Base-by-base conservation (phyloP, 2,797 vertebrate genomes). In the Brachyrhaphis roseni region DNA sequence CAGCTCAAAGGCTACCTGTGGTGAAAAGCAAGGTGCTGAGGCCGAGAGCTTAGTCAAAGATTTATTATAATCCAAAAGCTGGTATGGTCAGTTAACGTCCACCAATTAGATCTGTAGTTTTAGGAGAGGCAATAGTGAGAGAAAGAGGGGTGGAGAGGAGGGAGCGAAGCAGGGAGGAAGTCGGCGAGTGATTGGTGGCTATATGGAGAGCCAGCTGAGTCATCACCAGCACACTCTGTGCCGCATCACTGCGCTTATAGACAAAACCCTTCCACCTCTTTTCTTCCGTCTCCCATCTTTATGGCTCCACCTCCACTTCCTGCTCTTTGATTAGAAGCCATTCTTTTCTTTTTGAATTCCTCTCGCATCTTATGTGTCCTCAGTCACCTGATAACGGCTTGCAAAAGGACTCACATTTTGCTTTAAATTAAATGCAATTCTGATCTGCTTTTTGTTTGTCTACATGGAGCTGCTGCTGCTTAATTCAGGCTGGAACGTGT, bases 161-260 rank as follows among this genome's bases (percentile, higher is more conserved):
- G 75, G 77, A 73, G 80, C 53, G 43, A 36, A 78, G 74, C 76
- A 62, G 80, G 57, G 74, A 78, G 76, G 76, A 75, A 87, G 86
- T 75, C 87, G 84, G 86, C 90, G 90, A 92, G 88, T 91, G 93
- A 95, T 92, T 94, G 94, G 94, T 94, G 92, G 93, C 94, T 95
- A 95, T 95, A 95, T 94, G 94, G 88, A 93, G 94, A 94, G 93
- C 88, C 91, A 93, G 94, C 95, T 96, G 95, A 96, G 92, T 96
- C 95, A 96, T 95, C 94, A 94, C 91, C 93, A 92, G 94, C 86
- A 95, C 95, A 95, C 92, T 94, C 90, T 94, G 95, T 95, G 91
- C 95, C 90, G 95, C 94, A 95, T 95, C 94, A 93, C 92, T 95
- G 94, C 94, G 93, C 94, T 94, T 94, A 94, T 93, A 95, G 94